Evolutionary conservation across 2,888 invertebrate genomes (phyloP).

Genomic region (Crocallis elinguaria): DNA sequence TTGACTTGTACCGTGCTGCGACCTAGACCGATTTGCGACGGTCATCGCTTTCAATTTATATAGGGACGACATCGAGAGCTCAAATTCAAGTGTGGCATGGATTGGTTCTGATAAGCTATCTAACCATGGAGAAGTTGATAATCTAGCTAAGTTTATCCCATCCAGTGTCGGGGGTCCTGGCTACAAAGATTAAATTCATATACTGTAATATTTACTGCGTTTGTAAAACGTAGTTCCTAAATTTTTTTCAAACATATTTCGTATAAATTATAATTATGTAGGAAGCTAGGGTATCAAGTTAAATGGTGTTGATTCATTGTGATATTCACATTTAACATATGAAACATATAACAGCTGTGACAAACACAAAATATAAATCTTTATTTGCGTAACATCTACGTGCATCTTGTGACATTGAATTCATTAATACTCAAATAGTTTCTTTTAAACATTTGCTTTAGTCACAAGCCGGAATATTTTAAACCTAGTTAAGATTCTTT

Average conservation of each 20-base stretch:
- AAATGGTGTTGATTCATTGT: conserved; percentile 4
- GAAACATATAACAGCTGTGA: neutral
- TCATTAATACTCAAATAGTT: conserved; percentile 18
- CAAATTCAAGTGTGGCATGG: conserved; percentile 55
- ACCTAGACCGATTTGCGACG: conserved; percentile 72
- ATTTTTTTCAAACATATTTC: too few species aligned
- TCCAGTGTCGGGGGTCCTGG: too few species aligned
- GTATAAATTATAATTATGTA: neutral
- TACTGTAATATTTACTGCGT: neutral
- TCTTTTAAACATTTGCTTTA: conserved; percentile 14
- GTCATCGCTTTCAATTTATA: conserved; percentile 68
- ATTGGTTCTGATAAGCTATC: conserved; percentile 4
- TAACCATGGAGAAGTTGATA: neutral
- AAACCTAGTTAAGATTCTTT: conserved; percentile 5
- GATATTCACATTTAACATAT: conserved; percentile 8
- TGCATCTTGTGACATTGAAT: conserved; percentile 22
- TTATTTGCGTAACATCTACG: conserved; percentile 14
- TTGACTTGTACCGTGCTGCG: conserved; percentile 40
- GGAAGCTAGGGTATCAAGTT: too few species aligned
- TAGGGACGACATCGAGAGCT: conserved; percentile 64
- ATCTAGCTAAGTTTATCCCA: too few species aligned
- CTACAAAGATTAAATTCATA: too few species aligned
- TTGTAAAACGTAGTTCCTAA: too few species aligned
- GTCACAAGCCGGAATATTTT: conserved; percentile 15
- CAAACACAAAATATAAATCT: conserved; percentile 14